Base-by-base conservation (phyloP, 2,888 invertebrate species). In the Agonopterix subpropinquella region DNA sequence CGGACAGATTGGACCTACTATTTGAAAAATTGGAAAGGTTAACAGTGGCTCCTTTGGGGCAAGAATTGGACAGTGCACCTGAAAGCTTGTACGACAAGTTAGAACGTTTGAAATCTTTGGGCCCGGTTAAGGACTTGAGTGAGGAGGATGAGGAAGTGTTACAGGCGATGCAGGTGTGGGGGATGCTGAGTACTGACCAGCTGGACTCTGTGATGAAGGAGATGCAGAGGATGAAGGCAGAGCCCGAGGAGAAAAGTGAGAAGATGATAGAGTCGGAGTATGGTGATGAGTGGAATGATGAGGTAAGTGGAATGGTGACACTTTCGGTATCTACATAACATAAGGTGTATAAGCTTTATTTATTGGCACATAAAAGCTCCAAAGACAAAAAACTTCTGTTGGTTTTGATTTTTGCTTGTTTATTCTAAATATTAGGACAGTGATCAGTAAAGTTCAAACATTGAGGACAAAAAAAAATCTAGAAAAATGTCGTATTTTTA, bases 81-180 rank as follows among this genome's bases (percentile, higher is more conserved):
- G 70, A 73, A 4, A 76, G 70, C 45, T 59, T 82, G 13, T 71
- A 77, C 44, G 77, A 73, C 18, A 85, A 86, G 54, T 55, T 85
- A 28, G 80, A 80, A n/a, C 62, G 62, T 28, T 53, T 85, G 2
- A 82, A 85, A 52, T 70, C 83, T 0, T 51, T 86, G 7, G 55
- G 42, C 13, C 46, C 74, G 70, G 7, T 79, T 71, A 5, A 64
- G n/a, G 70, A 67, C 1, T 43, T 77, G 18, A 72, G 64, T 44
- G 83, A 80, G 43, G 83, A 85, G 11, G 85, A 83, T 50, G 82
- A 82, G 44, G 83, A 82, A 36, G 41, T 87, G 45, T 55, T 86
- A 49, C 64, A 76, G 0, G 72, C 78, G 9, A 76, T 87, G 68
- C 80, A 82, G 60, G 47, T 66, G 47, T 82, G 80, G 80, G 80